Evolutionary conservation across 2,888 invertebrate species (phyloP).

Genomic region (Trissoscelio sp.): DNA sequence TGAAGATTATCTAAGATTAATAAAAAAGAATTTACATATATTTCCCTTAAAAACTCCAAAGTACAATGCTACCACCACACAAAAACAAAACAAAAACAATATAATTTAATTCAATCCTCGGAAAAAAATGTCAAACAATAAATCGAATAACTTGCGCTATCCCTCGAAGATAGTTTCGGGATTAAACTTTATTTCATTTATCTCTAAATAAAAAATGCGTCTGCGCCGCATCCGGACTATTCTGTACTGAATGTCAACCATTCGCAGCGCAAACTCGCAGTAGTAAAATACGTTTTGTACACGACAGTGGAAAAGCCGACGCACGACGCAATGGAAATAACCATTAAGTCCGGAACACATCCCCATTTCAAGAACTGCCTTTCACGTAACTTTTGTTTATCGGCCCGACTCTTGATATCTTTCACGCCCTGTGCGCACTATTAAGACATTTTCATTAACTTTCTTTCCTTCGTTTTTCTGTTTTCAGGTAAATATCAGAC

Average conservation of each 20-base stretch:
- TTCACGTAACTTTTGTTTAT: constrained; percentile 60
- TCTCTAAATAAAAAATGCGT: constrained; percentile 61
- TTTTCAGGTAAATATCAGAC: constrained; percentile 51
- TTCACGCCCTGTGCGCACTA: neutral
- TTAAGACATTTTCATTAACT: constrained; percentile 35
- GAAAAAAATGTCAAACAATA: neutral
- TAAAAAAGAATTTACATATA: no score
- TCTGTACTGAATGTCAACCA: constrained; percentile 47
- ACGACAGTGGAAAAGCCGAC: constrained; percentile 63
- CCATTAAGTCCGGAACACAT: constrained; percentile 58
- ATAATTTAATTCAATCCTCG: constrained; percentile 6
- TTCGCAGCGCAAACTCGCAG: constrained; percentile 54
- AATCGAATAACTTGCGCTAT: neutral
- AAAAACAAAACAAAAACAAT: no score
- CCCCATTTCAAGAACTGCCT: constrained; percentile 46
- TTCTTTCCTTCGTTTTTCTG: constrained; percentile 8
- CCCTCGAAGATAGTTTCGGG: constrained; percentile 27
- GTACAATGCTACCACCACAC: no score
- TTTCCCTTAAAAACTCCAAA: no score
- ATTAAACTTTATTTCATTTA: constrained; percentile 61
- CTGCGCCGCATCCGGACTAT: constrained; percentile 52
- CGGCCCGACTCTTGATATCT: constrained; percentile 6
- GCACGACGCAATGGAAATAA: constrained; percentile 60
- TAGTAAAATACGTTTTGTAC: constrained; percentile 68
- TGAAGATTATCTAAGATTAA: no score